Percentiles rank a stretch among this genome's conserved stretches.
These are phyloP conservation scores for Caenorhabditis sp. DNA, from an alignment of 2,888 invertebrate species.

Conservation along the genomic window DNA sequence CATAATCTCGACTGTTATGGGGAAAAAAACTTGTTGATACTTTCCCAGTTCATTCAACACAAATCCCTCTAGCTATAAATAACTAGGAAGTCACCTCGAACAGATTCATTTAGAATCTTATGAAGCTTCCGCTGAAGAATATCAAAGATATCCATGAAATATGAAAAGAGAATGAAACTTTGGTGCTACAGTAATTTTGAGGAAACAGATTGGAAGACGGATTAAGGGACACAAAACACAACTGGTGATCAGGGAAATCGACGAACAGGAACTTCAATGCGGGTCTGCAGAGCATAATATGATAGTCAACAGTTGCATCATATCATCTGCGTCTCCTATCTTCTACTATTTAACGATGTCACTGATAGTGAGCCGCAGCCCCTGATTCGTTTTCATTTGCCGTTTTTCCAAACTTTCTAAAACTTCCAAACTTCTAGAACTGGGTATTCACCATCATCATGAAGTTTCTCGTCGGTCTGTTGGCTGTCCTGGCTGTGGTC, in stretches of 20 bases:
- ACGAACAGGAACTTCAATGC: constrained; percentile 33
- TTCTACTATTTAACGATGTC: constrained; percentile 33
- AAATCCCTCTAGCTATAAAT: too few species aligned
- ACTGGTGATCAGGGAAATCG: constrained; percentile 16
- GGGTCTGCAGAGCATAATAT: constrained; percentile 40
- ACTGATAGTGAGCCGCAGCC: constrained; percentile 27
- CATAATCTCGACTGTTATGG: not conserved
- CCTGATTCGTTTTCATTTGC: not conserved
- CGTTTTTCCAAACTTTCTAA: not conserved
- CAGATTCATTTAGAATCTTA: too few species aligned
- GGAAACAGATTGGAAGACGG: not conserved
- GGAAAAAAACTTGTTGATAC: not conserved
- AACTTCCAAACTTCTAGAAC: constrained; percentile 4
- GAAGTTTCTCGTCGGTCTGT: constrained; percentile 24
- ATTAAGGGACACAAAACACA: constrained; percentile 14
- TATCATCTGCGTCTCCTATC: constrained; percentile 56
- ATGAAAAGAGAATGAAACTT: too few species aligned
- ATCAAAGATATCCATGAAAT: too few species aligned
- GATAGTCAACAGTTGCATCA: constrained; percentile 61
- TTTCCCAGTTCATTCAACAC: too few species aligned
- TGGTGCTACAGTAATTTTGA: not conserved
- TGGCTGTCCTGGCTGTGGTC: constrained; percentile 36
- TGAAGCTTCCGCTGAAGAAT: too few species aligned
- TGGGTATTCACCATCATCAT: not conserved
- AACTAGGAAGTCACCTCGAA: too few species aligned